Conservation (phyloP, 2,888 invertebrate genomes). For the Conomelus anceps region DNA sequence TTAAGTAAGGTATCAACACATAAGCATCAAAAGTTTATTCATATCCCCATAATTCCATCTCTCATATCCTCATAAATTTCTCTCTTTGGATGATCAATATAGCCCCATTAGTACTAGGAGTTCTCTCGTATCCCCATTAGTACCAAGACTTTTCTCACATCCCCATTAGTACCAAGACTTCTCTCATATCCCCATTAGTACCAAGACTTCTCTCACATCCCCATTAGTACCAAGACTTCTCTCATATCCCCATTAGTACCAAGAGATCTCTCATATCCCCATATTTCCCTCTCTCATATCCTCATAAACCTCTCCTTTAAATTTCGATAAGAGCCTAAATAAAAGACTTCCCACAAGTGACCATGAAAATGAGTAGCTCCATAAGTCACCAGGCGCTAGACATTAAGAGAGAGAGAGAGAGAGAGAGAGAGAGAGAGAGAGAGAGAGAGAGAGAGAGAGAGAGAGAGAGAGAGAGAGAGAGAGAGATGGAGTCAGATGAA, state of each 20-base stretch:
- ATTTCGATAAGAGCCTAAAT: neutral
- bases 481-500: too few relatives aligned
- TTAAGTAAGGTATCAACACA: too few relatives aligned
- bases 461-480: too few relatives aligned
- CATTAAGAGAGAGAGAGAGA: neutral
- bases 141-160: neutral
- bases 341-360: neutral
- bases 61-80: too few relatives aligned
- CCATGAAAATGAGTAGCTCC: neutral
- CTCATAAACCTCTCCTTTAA: neutral
- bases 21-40: too few relatives aligned
- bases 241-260: too few relatives aligned
- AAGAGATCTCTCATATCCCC: neutral
- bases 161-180: neutral
- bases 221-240: neutral
- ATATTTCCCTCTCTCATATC: neutral
- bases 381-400: neutral
- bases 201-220: neutral
- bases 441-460: too few relatives aligned
- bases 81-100: too few relatives aligned
- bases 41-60: too few relatives aligned
- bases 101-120: neutral
- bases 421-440: neutral
- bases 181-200: neutral
- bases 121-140: neutral